These are phyloP conservation scores for Prunella fulvescens DNA, from an alignment of 2,113 vertebrate species.

Conservation along the genomic window DNA sequence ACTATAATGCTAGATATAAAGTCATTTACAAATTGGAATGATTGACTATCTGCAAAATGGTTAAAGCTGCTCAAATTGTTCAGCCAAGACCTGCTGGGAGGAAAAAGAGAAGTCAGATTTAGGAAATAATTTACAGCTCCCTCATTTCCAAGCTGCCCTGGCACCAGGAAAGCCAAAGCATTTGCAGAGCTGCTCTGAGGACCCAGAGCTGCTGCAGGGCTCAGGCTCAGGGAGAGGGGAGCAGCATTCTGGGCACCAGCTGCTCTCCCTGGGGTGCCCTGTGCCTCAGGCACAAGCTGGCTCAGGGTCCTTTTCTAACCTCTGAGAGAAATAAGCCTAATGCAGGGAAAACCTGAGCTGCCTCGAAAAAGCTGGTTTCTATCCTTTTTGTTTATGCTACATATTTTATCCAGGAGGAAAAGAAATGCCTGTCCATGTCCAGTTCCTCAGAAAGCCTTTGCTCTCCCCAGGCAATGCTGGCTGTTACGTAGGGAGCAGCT, in stretches of 20 bases:
- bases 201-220: background rate
- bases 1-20: background rate
- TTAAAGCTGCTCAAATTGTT: background rate
- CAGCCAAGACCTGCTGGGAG: background rate
- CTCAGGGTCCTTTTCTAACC: background rate
- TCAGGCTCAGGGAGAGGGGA: background rate
- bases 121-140: background rate
- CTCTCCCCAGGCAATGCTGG: fast-evolving
- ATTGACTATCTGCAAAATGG: background rate
- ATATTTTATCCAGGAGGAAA: background rate
- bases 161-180: background rate
- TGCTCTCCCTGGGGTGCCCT: background rate
- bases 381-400: background rate
- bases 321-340: background rate
- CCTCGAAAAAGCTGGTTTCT: background rate
- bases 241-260: background rate
- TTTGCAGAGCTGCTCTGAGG: background rate
- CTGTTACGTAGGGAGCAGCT: background rate
- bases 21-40: background rate
- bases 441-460: background rate
- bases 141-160: background rate
- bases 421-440: background rate
- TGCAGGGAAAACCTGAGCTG: fast-evolving
- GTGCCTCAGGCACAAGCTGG: background rate
- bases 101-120: background rate